A percentile compares a stretch with the other conserved stretches of the same genome.
Conservation (phyloP, 2,113 vertebrate genomes). For the Ia io region DNA sequence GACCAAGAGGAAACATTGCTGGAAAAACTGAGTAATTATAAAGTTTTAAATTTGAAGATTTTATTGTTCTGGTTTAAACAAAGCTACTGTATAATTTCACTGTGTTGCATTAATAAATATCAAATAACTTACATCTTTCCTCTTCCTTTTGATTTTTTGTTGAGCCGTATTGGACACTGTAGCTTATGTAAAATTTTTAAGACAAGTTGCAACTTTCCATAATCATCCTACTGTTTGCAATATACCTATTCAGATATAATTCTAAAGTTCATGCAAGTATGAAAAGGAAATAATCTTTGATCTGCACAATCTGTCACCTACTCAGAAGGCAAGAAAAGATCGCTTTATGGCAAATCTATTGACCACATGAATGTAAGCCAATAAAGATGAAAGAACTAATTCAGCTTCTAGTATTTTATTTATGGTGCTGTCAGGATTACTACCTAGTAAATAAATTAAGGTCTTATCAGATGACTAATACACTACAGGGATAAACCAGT, state of each 20-base stretch:
- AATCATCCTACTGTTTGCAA: slow-evolving; percentile 40
- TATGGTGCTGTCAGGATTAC: not conserved
- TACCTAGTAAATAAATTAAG: slow-evolving; percentile 27
- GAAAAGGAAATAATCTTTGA: slow-evolving; percentile 27
- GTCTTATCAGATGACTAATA: not conserved
- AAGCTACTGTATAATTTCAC: not conserved
- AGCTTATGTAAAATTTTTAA: slow-evolving; percentile 37
- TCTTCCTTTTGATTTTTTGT: slow-evolving; percentile 34
- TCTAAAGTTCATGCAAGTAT: slow-evolving; percentile 36
- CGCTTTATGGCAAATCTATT: not conserved
- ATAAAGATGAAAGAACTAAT: not conserved
- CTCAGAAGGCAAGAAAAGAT: not conserved
- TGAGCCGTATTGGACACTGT: slow-evolving; percentile 30
- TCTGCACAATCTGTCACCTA: slow-evolving; percentile 15
- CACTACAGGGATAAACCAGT: not conserved
- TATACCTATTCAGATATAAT: slow-evolving; percentile 33
- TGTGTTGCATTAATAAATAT: not conserved
- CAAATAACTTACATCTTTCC: not conserved
- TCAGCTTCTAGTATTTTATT: not conserved
- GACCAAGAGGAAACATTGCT: not conserved
- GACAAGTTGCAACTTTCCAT: not conserved
- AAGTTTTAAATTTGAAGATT: slow-evolving; percentile 27
- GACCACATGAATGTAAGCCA: not conserved
- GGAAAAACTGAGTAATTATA: slow-evolving; percentile 43
- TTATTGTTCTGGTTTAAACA: slow-evolving; percentile 20